Evolutionary conservation across 1,140 invertebrate species (phyloP).

Genomic region (Megalopta genalis): DNA sequence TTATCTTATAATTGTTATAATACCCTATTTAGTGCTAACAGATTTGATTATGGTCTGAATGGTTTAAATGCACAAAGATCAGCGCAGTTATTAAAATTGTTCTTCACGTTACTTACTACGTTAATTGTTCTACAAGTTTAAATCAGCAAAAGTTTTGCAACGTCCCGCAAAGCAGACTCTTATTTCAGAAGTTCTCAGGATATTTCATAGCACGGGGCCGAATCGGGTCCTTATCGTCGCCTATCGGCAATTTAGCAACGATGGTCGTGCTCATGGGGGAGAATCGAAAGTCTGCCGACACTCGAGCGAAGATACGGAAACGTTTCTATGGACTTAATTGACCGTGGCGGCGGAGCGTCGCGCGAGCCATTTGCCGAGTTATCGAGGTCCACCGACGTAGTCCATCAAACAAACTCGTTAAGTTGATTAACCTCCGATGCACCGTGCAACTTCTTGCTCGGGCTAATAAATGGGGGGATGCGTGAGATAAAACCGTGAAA

Average conservation of each 20-base stretch:
- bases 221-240: conserved; percentile 30
- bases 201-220: not conserved
- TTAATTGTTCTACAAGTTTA: no score
- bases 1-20: no score
- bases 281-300: conserved; percentile 26
- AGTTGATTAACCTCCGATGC: conserved; percentile 47
- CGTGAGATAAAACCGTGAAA: conserved; percentile 46
- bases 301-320: conserved; percentile 38
- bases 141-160: no score
- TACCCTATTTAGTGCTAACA: no score
- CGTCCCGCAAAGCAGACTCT: no score
- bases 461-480: conserved; percentile 33
- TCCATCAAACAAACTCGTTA: conserved; percentile 46
- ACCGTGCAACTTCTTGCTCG: conserved; percentile 27
- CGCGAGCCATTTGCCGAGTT: conserved; percentile 40
- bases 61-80: no score
- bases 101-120: no score
- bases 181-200: no score
- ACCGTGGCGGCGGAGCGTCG: conserved; percentile 34
- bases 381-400: conserved; percentile 39
- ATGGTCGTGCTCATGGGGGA: not conserved
- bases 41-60: no score
- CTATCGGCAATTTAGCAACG: conserved; percentile 49
- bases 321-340: conserved; percentile 49
- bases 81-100: no score